These are phyloP conservation scores for Desmophyllum pertusum DNA, from an alignment of 92 coral and sea anemone genomes.

Conservation along the genomic window DNA sequence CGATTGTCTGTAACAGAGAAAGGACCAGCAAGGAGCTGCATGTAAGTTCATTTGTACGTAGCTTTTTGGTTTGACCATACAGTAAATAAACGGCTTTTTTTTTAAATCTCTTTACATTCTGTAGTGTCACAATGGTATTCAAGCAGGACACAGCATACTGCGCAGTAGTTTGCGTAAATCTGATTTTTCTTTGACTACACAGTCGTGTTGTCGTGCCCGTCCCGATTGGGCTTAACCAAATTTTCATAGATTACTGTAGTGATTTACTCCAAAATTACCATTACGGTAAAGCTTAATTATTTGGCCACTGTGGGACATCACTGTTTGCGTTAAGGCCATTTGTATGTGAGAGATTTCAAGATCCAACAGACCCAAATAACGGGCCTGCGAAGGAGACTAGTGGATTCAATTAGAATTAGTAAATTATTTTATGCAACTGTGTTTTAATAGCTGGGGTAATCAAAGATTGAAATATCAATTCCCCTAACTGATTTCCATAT, in stretches of 20 bases:
- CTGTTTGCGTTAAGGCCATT: constrained; percentile 38
- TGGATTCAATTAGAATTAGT: constrained; percentile 8
- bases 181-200: constrained; percentile 48
- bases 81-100: neutral
- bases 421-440: constrained; percentile 11
- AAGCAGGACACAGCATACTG: neutral
- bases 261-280: neutral
- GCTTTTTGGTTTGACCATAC: neutral
- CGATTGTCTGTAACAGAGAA: constrained; percentile 90
- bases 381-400: too few species aligned
- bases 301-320: constrained; percentile 27
- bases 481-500: too few species aligned
- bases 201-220: constrained; percentile 40
- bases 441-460: neutral
- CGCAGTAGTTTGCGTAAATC: constrained; percentile 18
- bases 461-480: neutral
- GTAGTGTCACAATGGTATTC: constrained; percentile 33
- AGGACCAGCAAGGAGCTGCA: constrained; percentile 73
- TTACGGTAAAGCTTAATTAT: too few species aligned
- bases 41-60: constrained; percentile 55
- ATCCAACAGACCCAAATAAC: too few species aligned
- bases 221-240: constrained; percentile 52
- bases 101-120: neutral
- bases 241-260: too few species aligned
- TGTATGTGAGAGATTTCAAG: constrained; percentile 20